These are phyloP conservation scores for Sminthurinus aureus DNA, from an alignment of 2,888 invertebrate species.

Conservation along the genomic window DNA sequence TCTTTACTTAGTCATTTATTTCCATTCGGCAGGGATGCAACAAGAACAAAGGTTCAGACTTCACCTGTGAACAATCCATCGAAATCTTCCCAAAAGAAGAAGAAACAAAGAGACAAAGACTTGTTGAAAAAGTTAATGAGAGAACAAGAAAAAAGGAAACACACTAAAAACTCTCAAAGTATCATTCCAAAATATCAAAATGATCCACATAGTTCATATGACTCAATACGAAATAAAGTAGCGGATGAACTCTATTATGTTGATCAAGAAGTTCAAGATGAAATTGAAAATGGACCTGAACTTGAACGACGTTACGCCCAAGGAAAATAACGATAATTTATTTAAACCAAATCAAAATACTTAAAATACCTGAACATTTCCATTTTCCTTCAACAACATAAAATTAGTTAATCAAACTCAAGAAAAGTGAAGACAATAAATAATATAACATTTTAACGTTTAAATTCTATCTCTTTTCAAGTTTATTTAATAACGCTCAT, in stretches of 20 bases:
- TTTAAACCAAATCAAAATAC: background rate
- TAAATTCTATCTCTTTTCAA: no score
- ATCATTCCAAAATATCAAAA: no score
- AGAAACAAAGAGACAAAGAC: background rate
- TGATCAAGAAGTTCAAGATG: constrained; percentile 17
- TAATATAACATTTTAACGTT: no score
- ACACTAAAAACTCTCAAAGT: background rate
- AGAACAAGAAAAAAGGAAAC: background rate
- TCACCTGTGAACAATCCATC: no score
- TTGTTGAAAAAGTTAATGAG: background rate
- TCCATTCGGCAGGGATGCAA: background rate
- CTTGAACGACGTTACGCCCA: no score
- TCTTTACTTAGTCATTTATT: background rate
- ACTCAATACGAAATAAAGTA: background rate
- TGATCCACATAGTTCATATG: background rate
- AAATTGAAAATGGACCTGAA: constrained; percentile 5
- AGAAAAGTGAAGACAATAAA: no score
- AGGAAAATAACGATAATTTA: no score
- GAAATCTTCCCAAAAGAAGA: background rate
- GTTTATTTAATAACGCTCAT: no score
- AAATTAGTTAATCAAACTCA: no score
- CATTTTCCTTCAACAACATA: background rate
- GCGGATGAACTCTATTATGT: constrained; percentile 7
- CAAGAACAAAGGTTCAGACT: background rate
- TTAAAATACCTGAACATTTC: background rate